phyloP scores from a whole-genome alignment of 2,888 invertebrate genomes.

The Muschampia plurimacula region DNA sequence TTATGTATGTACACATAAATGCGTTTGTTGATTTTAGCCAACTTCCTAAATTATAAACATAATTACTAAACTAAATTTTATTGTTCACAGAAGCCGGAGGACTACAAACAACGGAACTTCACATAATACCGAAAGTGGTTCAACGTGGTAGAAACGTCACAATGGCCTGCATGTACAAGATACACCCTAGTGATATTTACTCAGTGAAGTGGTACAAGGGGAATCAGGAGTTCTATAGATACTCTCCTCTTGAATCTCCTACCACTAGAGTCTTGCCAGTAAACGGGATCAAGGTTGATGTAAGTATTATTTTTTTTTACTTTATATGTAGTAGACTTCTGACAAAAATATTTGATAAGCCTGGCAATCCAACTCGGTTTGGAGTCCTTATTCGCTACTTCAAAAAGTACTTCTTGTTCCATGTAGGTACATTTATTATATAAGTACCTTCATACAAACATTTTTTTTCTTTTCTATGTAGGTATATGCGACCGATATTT shows the following conservation, averaged over 20 bases:
- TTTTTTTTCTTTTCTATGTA: no score
- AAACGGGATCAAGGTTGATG: conserved; percentile 92
- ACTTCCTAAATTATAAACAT: neutral
- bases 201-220: conserved; percentile 95
- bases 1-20: no score
- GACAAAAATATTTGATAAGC: no score
- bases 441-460: no score
- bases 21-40: no score
- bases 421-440: no score
- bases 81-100: conserved; percentile 86
- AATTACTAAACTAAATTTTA: neutral
- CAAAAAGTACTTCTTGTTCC: no score
- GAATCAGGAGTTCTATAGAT: conserved; percentile 93
- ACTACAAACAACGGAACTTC: conserved; percentile 90
- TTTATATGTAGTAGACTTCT: neutral
- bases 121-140: conserved; percentile 90
- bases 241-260: conserved; percentile 90
- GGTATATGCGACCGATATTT: no score
- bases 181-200: conserved; percentile 91
- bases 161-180: conserved; percentile 91
- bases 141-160: conserved; percentile 89
- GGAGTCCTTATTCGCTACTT: no score
- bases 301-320: conserved; percentile 82
- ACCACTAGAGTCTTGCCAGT: conserved; percentile 90
- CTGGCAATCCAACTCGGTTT: no score